A percentile compares a stretch with the other conserved stretches of the same genome.
Evolutionary conservation across 2,888 invertebrate species (phyloP).

Genomic region (Lithosia quadra): DNA sequence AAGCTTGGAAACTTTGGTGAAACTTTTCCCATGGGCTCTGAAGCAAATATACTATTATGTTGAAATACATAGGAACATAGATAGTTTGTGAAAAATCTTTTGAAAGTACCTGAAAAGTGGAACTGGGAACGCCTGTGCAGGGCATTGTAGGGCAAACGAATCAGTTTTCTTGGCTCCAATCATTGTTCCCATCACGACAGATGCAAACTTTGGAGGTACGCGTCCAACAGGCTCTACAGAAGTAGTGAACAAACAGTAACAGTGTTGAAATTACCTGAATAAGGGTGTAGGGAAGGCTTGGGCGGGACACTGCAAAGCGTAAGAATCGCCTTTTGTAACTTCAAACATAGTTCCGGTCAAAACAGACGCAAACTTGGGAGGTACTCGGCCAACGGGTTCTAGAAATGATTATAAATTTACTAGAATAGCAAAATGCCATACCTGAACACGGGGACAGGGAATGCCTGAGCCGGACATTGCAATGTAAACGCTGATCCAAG

Average conservation of each 20-base stretch:
- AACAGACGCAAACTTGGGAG: constrained; percentile 86
- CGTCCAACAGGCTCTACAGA: constrained; percentile 90
- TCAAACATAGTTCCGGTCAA: constrained; percentile 86
- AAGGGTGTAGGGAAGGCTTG: constrained; percentile 88
- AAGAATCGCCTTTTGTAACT: constrained; percentile 77
- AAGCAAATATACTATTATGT: constrained; percentile 55
- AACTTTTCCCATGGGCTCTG: constrained; percentile 89
- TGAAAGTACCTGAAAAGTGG: constrained; percentile 86
- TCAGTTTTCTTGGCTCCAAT: constrained; percentile 81
- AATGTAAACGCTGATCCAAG: constrained; percentile 84
- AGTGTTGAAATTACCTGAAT: constrained; percentile 77
- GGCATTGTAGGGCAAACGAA: constrained; percentile 87
- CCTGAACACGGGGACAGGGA: constrained; percentile 83
- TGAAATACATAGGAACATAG: constrained; percentile 7
- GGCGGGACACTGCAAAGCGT: constrained; percentile 88
- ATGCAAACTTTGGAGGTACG: constrained; percentile 89
- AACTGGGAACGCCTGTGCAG: constrained; percentile 90
- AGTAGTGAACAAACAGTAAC: constrained; percentile 48
- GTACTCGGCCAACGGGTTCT: constrained; percentile 80
- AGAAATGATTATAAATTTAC: constrained; percentile 59
- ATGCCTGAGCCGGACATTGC: constrained; percentile 91
- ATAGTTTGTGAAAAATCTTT: constrained; percentile 21
- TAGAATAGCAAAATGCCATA: constrained; percentile 63
- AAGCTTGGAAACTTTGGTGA: constrained; percentile 88
- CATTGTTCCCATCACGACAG: constrained; percentile 88